Base-by-base conservation (phyloP, 2,888 invertebrate genomes). In the Anthophora plumipes region DNA sequence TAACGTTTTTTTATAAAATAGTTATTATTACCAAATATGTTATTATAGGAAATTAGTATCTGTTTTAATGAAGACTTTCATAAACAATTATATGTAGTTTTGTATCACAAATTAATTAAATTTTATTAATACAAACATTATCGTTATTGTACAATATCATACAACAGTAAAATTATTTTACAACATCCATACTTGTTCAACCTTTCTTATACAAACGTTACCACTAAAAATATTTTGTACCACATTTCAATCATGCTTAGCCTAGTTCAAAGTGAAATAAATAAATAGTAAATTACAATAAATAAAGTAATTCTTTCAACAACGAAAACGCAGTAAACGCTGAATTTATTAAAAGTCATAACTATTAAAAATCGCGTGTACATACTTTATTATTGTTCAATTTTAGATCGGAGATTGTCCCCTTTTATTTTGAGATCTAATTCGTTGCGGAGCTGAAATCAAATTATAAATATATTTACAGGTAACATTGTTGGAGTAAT, bases 371-470 rank as follows among this genome's bases (percentile, higher is more conserved):
- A 20, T 39, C 12, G 20, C n/a, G n/a, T 7, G 11, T 20, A 59
- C 7, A 39, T 37, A n/a, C 12, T 39, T 59, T 11, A 39, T 3
- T 6, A 59, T n/a, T n/a, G 37, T 12, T 1, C 7, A n/a, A 59
- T 59, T 17, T 69, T 9, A 14, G 2, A 17, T 11, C 7, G 17
- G 7, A 39, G 12, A 37, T 11, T 37, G n/a, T 60, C n/a, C 20
- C 14, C 68, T 72, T 17, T 11, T 48, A 9, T n/a, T 20, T 22
- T 20, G 60, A 0, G 85, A 85, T 37, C 77, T 77, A 11, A 80
- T 22, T 11, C 84, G 82, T 6, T n/a, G 43, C 48, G 66, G 68
- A 22, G 31, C 88, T 89, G 61, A 76, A 89, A 88, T 46, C 31
- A 73, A 77, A 57, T 17, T 77, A 14, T 54, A 46, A 41, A 8